A percentile compares a stretch with the other conserved stretches of the same genome.
Evolutionary conservation across 2,797 vertebrate genomes (phyloP).

Genomic region (Trematomus bernacchii): DNA sequence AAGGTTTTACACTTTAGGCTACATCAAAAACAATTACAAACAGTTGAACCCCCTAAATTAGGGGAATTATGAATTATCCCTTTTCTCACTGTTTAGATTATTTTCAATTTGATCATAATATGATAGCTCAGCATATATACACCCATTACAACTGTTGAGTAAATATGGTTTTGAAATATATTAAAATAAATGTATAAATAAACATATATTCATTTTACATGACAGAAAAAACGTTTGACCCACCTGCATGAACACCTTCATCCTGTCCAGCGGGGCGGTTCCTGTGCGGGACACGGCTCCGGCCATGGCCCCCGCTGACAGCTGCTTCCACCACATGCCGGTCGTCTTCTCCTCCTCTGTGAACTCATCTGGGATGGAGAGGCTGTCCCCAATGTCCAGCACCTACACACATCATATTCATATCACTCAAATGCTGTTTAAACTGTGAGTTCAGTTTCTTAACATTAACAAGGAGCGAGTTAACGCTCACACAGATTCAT

Average conservation of each 20-base stretch:
- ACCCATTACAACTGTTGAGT: not conserved
- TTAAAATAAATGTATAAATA: not conserved
- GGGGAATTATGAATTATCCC: no score
- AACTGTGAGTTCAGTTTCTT: not conserved
- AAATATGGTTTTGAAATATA: not conserved
- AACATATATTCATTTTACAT: not conserved
- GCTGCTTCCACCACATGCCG: slow-evolving; percentile 95
- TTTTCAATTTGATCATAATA: no score
- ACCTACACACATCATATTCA: slow-evolving; percentile 79
- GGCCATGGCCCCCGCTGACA: slow-evolving; percentile 90
- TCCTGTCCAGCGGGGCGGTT: slow-evolving; percentile 93
- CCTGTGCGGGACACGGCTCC: slow-evolving; percentile 94
- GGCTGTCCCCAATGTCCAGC: slow-evolving; percentile 94
- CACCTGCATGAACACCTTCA: slow-evolving; percentile 98
- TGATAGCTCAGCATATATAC: not conserved
- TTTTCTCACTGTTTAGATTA: not conserved
- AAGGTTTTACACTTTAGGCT: not conserved
- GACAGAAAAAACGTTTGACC: not conserved
- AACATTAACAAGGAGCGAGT: not conserved
- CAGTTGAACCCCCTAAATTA: not conserved
- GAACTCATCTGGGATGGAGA: slow-evolving; percentile 94
- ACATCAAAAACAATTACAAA: not conserved
- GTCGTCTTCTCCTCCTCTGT: slow-evolving; percentile 93
- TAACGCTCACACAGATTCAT: not conserved
- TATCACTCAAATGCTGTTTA: not conserved